A percentile compares a stretch with the other conserved stretches of the same genome.
These are phyloP conservation scores for Himalopsyche anomala DNA, from an alignment of 2,888 invertebrate genomes.

Conservation along the genomic window DNA sequence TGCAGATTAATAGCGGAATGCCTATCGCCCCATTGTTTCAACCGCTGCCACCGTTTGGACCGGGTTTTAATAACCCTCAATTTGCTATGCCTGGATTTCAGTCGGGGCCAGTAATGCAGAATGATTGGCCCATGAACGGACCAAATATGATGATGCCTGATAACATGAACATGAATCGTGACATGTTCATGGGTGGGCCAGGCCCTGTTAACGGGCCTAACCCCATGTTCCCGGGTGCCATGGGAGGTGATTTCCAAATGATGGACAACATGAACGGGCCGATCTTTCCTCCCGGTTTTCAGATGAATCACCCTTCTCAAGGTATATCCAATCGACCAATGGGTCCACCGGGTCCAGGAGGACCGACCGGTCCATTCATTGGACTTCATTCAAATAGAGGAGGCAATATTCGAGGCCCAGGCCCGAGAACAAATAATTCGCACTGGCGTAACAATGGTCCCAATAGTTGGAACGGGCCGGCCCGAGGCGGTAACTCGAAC, in stretches of 20 bases:
- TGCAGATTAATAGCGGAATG: constrained; percentile 68
- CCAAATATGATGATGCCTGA: constrained; percentile 74
- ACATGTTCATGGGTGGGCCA: constrained; percentile 68
- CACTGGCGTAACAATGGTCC: constrained; percentile 74
- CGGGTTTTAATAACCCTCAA: constrained; percentile 73
- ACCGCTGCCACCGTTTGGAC: constrained; percentile 73
- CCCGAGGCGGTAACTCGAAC: constrained; percentile 74
- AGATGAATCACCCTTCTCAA: constrained; percentile 72
- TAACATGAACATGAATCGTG: constrained; percentile 75
- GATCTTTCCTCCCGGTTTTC: constrained; percentile 76
- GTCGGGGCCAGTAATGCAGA: constrained; percentile 69
- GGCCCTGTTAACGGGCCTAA: constrained; percentile 62
- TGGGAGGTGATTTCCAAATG: constrained; percentile 70
- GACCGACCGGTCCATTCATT: constrained; percentile 69
- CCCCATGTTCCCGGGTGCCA: constrained; percentile 56
- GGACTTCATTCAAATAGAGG: constrained; percentile 62
- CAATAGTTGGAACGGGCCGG: constrained; percentile 73
- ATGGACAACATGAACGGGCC: constrained; percentile 67
- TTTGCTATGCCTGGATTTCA: constrained; percentile 74
- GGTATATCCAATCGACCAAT: constrained; percentile 66
- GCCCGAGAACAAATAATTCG: constrained; percentile 74
- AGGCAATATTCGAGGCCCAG: constrained; percentile 71
- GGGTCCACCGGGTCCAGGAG: constrained; percentile 68
- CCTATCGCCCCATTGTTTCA: constrained; percentile 73
- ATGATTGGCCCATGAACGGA: constrained; percentile 71